A percentile compares a stretch with the other conserved stretches of the same genome.
These are phyloP conservation scores for Aspidoscelis tigris DNA, from an alignment of 2,113 vertebrate species.

Conservation along the genomic window DNA sequence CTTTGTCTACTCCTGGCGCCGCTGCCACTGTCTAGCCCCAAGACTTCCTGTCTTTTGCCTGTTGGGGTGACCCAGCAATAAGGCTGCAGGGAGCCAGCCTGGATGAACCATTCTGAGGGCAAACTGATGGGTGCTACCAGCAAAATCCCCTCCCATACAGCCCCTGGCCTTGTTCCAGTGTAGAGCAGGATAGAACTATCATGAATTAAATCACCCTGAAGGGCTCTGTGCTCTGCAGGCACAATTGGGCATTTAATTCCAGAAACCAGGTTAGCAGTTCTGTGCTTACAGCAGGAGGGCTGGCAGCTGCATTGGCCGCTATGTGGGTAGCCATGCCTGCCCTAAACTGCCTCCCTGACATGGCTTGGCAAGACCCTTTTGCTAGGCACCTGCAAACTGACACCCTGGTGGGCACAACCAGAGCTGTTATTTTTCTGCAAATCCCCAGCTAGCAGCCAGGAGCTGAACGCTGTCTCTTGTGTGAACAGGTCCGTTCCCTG, in stretches of 20 bases:
- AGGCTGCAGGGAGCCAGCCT: background rate
- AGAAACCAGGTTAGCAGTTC: background rate
- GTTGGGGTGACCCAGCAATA: background rate
- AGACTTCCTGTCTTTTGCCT: background rate
- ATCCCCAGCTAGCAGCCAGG: background rate
- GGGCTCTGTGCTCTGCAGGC: too few relatives aligned
- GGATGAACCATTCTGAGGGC: background rate
- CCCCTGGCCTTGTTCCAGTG: background rate
- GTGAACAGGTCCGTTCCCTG: slow-evolving; percentile 82
- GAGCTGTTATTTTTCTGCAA: background rate
- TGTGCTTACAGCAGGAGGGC: background rate
- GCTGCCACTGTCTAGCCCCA: background rate
- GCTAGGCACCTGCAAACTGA: background rate
- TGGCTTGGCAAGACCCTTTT: too few relatives aligned
- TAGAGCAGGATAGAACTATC: too few relatives aligned
- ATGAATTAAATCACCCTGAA: too few relatives aligned
- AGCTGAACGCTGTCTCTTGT: background rate
- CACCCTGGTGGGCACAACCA: accelerated
- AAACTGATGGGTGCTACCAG: background rate
- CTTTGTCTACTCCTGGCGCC: background rate
- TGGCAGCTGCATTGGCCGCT: too few relatives aligned
- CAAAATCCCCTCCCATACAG: background rate
- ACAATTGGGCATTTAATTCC: background rate
- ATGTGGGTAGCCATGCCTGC: too few relatives aligned
- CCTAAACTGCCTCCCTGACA: too few relatives aligned